phyloP scores from a whole-genome alignment of 2,113 vertebrate species.

The Bungarus multicinctus region DNA sequence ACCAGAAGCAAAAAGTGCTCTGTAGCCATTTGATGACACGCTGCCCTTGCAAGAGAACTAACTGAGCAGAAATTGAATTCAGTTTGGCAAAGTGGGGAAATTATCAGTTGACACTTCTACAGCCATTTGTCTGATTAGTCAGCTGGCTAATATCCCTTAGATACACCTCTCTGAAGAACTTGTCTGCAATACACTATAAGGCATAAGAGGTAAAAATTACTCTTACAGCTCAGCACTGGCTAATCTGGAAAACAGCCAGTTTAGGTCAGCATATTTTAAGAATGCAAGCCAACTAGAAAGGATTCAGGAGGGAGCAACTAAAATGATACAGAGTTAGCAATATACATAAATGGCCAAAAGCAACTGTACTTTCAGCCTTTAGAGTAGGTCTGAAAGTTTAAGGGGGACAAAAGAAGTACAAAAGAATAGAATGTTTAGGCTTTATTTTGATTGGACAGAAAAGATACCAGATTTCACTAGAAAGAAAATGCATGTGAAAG shows the following conservation, averaged over 20 bases:
- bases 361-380: background rate
- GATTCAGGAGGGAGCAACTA: constrained; percentile 17
- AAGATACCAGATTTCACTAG: background rate
- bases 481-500: background rate
- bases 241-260: constrained; percentile 2
- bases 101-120: background rate
- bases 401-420: background rate
- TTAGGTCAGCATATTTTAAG: constrained; percentile 23
- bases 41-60: background rate
- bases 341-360: background rate
- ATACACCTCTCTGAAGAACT: constrained; percentile 7
- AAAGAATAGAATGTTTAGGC: background rate
- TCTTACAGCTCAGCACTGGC: background rate
- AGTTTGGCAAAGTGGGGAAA: background rate
- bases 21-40: background rate
- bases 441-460: background rate
- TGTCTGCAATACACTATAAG: constrained; percentile 9
- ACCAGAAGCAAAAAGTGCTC: background rate
- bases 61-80: background rate
- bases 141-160: background rate
- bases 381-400: background rate
- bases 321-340: constrained; percentile 23
- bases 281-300: constrained; percentile 19
- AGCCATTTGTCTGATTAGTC: constrained; percentile 22
- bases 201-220: constrained; percentile 22